phyloP scores from a whole-genome alignment of 2,797 vertebrate species.

The Arnoldichthys spilopterus region DNA sequence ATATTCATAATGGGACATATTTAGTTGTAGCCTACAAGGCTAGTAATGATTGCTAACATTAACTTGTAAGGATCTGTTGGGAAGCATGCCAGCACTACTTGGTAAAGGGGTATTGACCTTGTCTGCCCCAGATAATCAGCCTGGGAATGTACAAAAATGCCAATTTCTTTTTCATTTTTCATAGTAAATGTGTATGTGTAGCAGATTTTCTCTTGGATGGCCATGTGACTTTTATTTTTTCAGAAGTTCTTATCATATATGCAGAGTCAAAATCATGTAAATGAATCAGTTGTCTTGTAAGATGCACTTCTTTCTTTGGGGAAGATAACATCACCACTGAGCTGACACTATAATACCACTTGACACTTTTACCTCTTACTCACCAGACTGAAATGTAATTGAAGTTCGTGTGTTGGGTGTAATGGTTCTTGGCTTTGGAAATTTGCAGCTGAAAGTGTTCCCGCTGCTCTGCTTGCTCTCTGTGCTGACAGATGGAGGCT shows the following conservation, averaged over 20 bases:
- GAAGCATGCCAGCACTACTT: background rate
- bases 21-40: background rate
- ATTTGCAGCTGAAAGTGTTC: conserved; percentile 14
- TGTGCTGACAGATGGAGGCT: conserved; percentile 31
- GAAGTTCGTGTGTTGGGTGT: conserved; percentile 40
- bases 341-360: conserved; percentile 58
- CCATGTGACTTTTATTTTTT: background rate
- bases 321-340: conserved; percentile 44
- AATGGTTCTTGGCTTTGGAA: conserved; percentile 1
- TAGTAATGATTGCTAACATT: background rate
- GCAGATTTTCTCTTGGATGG: background rate
- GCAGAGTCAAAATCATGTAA: background rate
- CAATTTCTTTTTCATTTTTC: background rate
- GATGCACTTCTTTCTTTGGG: conserved; percentile 36
- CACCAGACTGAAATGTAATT: conserved; percentile 45
- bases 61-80: background rate
- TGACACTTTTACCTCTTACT: conserved; percentile 48
- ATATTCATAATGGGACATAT: too few species aligned
- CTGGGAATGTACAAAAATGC: background rate
- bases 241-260: background rate
- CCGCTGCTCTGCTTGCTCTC: background rate
- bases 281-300: conserved; percentile 31
- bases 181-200: background rate
- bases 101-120: background rate
- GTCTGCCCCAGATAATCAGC: background rate